A percentile compares a stretch with the other conserved stretches of the same genome.
phyloP scores from a whole-genome alignment of 2,797 vertebrate genomes.

The Chanos chanos region DNA sequence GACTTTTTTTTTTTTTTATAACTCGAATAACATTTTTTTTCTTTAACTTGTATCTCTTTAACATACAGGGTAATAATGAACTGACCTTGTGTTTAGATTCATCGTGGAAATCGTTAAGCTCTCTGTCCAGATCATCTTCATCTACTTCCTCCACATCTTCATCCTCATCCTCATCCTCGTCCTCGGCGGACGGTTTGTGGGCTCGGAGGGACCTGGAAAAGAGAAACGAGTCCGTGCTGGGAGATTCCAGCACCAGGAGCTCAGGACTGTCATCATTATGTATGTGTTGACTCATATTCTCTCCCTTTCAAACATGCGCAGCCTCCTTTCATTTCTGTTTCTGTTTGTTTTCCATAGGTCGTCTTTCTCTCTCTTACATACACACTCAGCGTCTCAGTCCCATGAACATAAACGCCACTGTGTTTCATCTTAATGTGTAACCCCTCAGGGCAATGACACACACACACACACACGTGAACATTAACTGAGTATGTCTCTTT shows the following conservation, averaged over 20 bases:
- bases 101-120: slow-evolving; percentile 78
- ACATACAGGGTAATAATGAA: slow-evolving; percentile 47
- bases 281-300: slow-evolving; percentile 54
- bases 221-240: slow-evolving; percentile 71
- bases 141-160: slow-evolving; percentile 52
- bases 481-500: no score
- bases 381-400: no score
- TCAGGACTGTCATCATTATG: slow-evolving; percentile 74
- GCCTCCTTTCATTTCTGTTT: no score
- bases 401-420: no score
- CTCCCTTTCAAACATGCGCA: no score
- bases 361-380: background rate
- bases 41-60: background rate
- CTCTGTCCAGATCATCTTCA: slow-evolving; percentile 80
- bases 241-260: slow-evolving; percentile 74
- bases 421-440: no score
- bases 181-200: slow-evolving; percentile 77
- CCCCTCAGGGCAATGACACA: no score
- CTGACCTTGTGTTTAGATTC: slow-evolving; percentile 70
- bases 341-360: no score
- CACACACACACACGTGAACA: background rate
- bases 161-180: slow-evolving; percentile 68
- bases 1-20: no score
- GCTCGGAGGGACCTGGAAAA: slow-evolving; percentile 81
- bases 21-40: background rate